phyloP scores from a whole-genome alignment of 2,113 vertebrate species.

The Ctenodactylus gundi region DNA sequence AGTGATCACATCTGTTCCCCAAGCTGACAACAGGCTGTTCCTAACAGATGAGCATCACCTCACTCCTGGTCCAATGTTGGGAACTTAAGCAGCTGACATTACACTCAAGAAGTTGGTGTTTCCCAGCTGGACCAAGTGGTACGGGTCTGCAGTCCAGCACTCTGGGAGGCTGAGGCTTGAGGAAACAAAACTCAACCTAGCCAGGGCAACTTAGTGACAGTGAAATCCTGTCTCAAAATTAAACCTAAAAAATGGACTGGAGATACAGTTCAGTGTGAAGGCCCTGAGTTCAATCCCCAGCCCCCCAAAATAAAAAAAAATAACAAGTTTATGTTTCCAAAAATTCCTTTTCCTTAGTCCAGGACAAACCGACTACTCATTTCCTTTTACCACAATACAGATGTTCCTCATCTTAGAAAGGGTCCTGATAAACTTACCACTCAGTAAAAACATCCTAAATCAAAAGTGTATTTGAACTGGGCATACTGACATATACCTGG shows the following conservation, averaged over 20 bases:
- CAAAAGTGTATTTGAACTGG: not conserved
- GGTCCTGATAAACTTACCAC: not conserved
- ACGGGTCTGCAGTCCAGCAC: too few species aligned
- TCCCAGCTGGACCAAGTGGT: too few species aligned
- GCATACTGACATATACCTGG: not conserved
- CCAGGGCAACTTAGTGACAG: too few species aligned
- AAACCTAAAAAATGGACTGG: too few species aligned
- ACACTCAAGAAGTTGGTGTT: not conserved
- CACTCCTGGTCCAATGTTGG: not conserved
- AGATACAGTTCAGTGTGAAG: too few species aligned
- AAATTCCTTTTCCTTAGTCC: not conserved
- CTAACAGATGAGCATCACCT: not conserved
- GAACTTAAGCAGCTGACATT: not conserved
- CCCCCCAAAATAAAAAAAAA: too few species aligned
- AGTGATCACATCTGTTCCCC: not conserved
- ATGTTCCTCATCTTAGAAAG: not conserved
- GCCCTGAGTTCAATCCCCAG: too few species aligned
- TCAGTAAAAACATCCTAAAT: not conserved
- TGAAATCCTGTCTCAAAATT: too few species aligned
- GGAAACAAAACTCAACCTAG: too few species aligned
- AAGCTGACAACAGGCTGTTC: not conserved
- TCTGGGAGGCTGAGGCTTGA: too few species aligned
- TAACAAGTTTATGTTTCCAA: not conserved
- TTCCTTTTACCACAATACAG: not conserved
- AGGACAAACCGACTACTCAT: not conserved